phyloP scores from a whole-genome alignment of 2,888 invertebrate species.

The Chamaedrilus cognettii region DNA sequence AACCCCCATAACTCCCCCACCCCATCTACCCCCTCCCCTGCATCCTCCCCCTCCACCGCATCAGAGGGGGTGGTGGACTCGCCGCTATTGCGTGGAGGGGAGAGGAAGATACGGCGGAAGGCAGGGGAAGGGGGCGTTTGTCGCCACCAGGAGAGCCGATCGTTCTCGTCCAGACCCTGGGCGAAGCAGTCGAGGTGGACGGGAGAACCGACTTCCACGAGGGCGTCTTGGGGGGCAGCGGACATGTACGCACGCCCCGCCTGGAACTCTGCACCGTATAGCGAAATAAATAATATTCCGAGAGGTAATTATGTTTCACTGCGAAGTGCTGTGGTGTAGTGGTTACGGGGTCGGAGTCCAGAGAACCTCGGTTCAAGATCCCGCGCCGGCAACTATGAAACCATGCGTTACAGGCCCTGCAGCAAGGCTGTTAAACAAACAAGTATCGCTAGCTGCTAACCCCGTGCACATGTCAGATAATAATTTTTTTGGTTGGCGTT shows the following conservation, averaged over 20 bases:
- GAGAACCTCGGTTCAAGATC: too few species aligned
- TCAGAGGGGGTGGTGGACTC: neutral
- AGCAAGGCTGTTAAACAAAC: too few species aligned
- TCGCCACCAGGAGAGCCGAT: neutral
- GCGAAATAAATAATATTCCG: neutral
- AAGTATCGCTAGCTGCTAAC: too few species aligned
- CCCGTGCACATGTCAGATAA: too few species aligned
- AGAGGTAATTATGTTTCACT: neutral
- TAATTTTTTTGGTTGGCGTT: too few species aligned
- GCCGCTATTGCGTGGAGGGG: neutral
- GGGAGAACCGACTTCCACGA: neutral
- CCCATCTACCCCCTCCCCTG: too few species aligned
- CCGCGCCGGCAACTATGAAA: too few species aligned
- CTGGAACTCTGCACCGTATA: neutral
- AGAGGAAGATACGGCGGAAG: neutral
- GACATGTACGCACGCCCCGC: neutral
- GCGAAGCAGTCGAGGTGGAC: neutral
- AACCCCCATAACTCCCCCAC: too few species aligned
- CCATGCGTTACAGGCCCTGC: too few species aligned
- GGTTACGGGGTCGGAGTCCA: too few species aligned
- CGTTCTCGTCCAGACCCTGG: neutral
- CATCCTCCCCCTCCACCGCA: too few species aligned
- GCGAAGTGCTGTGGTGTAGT: too few species aligned
- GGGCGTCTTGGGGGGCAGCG: constrained; percentile 1
- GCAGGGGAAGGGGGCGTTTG: neutral